phyloP scores from a whole-genome alignment of 2,888 invertebrate species.

The Lomographa bimaculata region DNA sequence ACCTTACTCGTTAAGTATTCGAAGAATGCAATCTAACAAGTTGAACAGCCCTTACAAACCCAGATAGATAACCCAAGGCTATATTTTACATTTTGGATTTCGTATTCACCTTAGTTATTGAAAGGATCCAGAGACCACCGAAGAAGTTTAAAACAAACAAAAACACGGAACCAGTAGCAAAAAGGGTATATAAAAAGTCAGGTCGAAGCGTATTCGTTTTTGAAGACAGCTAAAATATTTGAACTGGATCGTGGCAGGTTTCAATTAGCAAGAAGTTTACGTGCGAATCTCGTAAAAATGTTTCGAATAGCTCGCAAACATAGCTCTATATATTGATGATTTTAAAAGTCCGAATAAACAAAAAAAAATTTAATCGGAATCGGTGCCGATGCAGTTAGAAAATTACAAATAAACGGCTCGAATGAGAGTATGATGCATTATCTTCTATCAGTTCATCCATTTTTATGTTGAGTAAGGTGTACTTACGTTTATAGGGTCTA shows the following conservation, averaged over 20 bases:
- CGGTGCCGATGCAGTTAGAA: constrained; percentile 12
- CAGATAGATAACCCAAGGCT: constrained; percentile 12
- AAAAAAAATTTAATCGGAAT: no score
- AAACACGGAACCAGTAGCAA: constrained; percentile 17
- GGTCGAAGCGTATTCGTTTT: constrained; percentile 19
- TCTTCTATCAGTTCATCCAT: constrained; percentile 42
- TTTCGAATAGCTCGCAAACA: constrained; percentile 20
- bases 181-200: constrained; percentile 19
- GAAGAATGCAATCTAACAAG: constrained; percentile 26
- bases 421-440: constrained; percentile 28
- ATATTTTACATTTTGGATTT: constrained; percentile 6
- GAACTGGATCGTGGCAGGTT: constrained; percentile 13
- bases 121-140: constrained; percentile 21
- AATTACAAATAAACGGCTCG: constrained; percentile 11
- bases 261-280: constrained; percentile 14
- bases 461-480: constrained; percentile 35
- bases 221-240: constrained; percentile 17
- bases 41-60: constrained; percentile 16
- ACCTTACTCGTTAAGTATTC: constrained; percentile 19
- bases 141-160: constrained; percentile 23
- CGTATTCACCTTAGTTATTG: constrained; percentile 9
- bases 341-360: constrained; percentile 7
- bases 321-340: constrained; percentile 22
- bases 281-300: constrained; percentile 13
- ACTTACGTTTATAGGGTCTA: constrained; percentile 53